Evolutionary conservation across 2,888 invertebrate genomes (phyloP).

Genomic region (Lacanobia oleracea): DNA sequence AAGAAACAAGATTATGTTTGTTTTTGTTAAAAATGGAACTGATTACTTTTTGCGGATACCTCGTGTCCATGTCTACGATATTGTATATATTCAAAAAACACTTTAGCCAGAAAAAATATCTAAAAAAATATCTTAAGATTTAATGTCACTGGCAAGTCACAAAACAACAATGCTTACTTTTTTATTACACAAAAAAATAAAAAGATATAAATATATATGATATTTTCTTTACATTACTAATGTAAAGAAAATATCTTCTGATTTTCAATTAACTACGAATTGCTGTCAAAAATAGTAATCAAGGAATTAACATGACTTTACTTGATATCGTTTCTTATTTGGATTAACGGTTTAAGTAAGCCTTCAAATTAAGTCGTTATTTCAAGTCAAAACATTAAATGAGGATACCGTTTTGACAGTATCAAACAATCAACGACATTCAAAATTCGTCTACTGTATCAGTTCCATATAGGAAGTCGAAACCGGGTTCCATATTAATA

Average conservation of each 20-base stretch:
- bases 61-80: no score
- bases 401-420: background rate
- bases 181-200: background rate
- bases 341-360: background rate
- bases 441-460: constrained; percentile 21
- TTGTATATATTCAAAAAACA: no score
- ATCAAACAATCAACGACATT: constrained; percentile 16
- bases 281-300: background rate
- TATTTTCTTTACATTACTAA: no score
- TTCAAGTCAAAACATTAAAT: background rate
- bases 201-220: no score
- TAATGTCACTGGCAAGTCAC: background rate
- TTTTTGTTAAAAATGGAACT: background rate
- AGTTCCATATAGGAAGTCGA: constrained; percentile 26
- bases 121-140: background rate
- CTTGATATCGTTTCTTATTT: background rate
- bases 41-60: no score
- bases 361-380: no score
- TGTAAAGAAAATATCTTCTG: no score
- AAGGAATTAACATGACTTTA: background rate
- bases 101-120: background rate
- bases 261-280: background rate
- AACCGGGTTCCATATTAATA: constrained; percentile 51
- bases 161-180: background rate
- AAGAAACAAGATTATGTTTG: background rate